Base-by-base conservation (phyloP, 2,888 invertebrate genomes). In the Venusia cambrica region DNA sequence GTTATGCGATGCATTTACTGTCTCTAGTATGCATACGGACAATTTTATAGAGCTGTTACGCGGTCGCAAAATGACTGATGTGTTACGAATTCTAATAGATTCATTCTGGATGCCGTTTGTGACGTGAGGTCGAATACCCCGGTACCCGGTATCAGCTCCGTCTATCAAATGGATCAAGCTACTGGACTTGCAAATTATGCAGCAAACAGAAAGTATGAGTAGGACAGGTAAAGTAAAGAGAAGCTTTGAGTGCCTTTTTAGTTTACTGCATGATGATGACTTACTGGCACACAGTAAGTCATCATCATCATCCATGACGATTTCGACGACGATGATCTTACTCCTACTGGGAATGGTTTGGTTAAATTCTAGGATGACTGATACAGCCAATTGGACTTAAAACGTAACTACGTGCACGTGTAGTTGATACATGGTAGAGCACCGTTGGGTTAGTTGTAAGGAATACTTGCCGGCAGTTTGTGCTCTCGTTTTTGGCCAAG, bases 11-110 rank as follows among this genome's bases (percentile, higher is more conserved):
- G 8, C 16, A 21, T 20, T 29, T 12, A 17, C 4, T 7, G 2
- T 17, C 11, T 2, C 6, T 19, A 14, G 18, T 35, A 5, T 32
- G 40, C 22, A 40, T 31, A 28, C 5, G 21, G 18, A 35, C 34
- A 30, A 30, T 39, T 39, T 39, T 30, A 34, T 53, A 53, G 29
- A 44, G 41, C 52, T 51, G 53, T 51, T 58, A 60, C 51, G 52
- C 48, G 54, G 54, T 64, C 66, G 69, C 62, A 58, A 62, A 68
- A 67, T 62, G 60, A 48, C 52, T 54, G n/a, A n/a, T n/a, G 48
- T 41, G 45, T 65, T 66, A 62, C 68, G 75, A 77, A 81, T 80
- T 60, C 54, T 74, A 80, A 81, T 77, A 71, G 73, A 73, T 69
- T 69, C 68, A 73, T 76, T 73, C 64, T 69, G 58, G 57, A 57